Percentiles rank a stretch among this genome's conserved stretches.
phyloP scores from a whole-genome alignment of 2,888 invertebrate genomes.

The Timema cristinae region DNA sequence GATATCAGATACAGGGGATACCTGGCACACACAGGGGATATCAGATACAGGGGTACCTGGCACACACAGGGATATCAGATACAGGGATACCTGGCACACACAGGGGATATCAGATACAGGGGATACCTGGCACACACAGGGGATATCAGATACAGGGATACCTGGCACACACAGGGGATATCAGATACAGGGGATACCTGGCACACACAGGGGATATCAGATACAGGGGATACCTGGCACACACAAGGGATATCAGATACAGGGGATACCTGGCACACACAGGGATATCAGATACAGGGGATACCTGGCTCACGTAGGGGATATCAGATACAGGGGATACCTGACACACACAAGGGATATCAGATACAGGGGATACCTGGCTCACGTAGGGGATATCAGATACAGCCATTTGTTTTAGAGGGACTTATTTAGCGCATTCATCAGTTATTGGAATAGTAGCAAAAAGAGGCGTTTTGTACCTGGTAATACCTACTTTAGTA shows the following conservation, averaged over 20 bases:
- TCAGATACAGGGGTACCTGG: no score
- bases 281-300: no score
- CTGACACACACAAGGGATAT: slow-evolving; percentile 37
- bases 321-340: slow-evolving; percentile 65
- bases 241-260: background rate
- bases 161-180: slow-evolving; percentile 42
- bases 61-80: slow-evolving; percentile 57
- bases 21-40: slow-evolving; percentile 42
- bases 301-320: slow-evolving; percentile 63
- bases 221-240: slow-evolving; percentile 57
- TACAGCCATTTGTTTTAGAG: no score
- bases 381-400: no score
- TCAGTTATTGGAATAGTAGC: no score
- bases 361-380: no score
- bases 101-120: background rate
- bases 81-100: slow-evolving; percentile 56
- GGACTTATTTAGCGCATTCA: no score
- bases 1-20: slow-evolving; percentile 61
- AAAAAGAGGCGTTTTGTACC: no score
- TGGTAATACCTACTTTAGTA: no score
- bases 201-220: slow-evolving; percentile 63
- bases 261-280: no score
- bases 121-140: slow-evolving; percentile 64
- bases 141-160: slow-evolving; percentile 63
- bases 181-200: no score